A percentile compares a stretch with the other conserved stretches of the same genome.
Conservation (phyloP, 2,113 vertebrate genomes). For the Osmerus eperlanus region DNA sequence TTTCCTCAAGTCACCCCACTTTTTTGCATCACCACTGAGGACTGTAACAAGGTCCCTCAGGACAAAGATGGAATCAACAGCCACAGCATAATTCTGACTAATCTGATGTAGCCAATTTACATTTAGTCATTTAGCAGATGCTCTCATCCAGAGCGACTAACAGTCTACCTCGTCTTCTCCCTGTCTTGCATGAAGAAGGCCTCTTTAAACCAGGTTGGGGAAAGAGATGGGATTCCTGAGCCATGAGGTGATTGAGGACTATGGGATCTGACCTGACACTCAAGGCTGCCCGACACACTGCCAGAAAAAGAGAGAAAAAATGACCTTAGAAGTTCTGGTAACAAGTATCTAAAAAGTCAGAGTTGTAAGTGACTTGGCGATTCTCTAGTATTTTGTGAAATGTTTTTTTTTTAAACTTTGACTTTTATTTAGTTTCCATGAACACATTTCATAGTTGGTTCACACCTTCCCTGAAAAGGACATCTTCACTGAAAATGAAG, state of each 20-base stretch:
- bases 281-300: neutral
- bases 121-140: too few relatives aligned
- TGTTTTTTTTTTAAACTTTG: too few relatives aligned
- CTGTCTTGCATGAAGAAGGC: neutral
- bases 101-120: neutral
- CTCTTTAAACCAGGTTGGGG: neutral
- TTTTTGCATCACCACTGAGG: too few relatives aligned
- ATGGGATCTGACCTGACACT: neutral
- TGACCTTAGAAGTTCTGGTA: neutral
- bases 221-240: constrained; percentile 4
- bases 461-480: neutral
- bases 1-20: too few relatives aligned
- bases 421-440: neutral
- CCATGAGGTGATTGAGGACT: neutral
- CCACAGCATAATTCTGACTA: neutral
- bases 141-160: too few relatives aligned
- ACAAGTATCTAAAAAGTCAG: neutral
- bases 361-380: neutral
- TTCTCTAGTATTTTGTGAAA: too few relatives aligned
- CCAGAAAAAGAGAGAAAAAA: constrained; percentile 14
- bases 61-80: too few relatives aligned
- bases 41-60: too few relatives aligned
- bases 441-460: neutral
- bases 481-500: too few relatives aligned
- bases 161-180: neutral